phyloP scores from a whole-genome alignment of 2,888 invertebrate species.

The Cosmia trapezina region DNA sequence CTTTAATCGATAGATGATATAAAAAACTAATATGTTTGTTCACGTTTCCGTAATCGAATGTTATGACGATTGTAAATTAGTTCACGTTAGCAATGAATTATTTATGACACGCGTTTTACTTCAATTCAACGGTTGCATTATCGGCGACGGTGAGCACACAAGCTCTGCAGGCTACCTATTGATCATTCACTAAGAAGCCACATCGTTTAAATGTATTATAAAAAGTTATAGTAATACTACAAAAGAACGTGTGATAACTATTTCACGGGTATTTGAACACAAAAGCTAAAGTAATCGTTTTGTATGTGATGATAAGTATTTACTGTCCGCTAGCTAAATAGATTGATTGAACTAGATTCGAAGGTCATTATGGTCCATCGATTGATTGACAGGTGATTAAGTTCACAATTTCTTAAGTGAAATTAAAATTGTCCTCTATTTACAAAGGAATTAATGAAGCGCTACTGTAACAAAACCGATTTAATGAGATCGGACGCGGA shows the following conservation, averaged over 20 bases:
- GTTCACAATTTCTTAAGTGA: constrained; percentile 51
- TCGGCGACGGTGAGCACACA: constrained; percentile 14
- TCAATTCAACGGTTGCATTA: constrained; percentile 27
- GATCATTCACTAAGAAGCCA: constrained; percentile 33
- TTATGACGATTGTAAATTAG: constrained; percentile 61
- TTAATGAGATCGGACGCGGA: constrained; percentile 48
- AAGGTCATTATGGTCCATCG: constrained; percentile 49
- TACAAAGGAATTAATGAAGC: constrained; percentile 55
- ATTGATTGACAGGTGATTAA: constrained; percentile 63
- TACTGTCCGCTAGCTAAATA: constrained; percentile 38
- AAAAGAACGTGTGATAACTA: constrained; percentile 63
- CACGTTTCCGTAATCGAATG: constrained; percentile 63
- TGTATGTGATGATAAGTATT: constrained; percentile 44
- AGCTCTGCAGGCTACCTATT: constrained; percentile 31
- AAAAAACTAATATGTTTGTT: constrained; percentile 32
- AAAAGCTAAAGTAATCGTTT: constrained; percentile 46
- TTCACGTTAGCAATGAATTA: constrained; percentile 54
- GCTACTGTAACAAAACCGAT: constrained; percentile 48
- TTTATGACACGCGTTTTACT: constrained; percentile 50
- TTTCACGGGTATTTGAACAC: constrained; percentile 59
- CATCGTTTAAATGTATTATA: constrained; percentile 38
- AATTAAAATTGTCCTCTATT: constrained; percentile 55
- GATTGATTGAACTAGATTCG: constrained; percentile 56
- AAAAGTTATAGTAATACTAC: constrained; percentile 46
- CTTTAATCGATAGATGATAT: constrained; percentile 18